Evolutionary conservation across 2,113 vertebrate genomes (phyloP), one percentile per base, ranked within the genome.

Genomic region (Otus sunia): DNA sequence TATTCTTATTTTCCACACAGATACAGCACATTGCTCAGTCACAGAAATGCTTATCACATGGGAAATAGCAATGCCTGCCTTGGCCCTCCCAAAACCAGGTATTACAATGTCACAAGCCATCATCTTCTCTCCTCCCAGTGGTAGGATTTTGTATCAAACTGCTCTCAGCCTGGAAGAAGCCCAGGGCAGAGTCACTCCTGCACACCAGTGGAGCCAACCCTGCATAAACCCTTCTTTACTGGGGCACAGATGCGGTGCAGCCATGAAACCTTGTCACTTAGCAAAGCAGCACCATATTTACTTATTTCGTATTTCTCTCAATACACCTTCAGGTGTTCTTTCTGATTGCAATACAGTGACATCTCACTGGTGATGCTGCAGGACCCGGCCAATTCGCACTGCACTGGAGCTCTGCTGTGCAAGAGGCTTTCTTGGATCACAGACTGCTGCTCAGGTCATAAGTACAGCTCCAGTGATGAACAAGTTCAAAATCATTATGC

Each of bases 291-390:
- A 41, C 32, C 27, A 0, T 47, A 34, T 92, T 43, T 53, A 47
- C 16, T 43, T 19, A 37, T 21, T 55, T 50, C 12, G 2, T 16
- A 10, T 29, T 67, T 56, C 64, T 77, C 39, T 55, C 50, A 41
- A 25, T 15, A 49, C 34, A 30, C 26, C 3, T 64, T 81, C 39
- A 53, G 18, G 37, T 14, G 23, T 4, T 59, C 25, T 39, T 89
- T 75, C 11, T 6, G 8, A 29, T 21, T 1, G 1, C 5, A 12
- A 25, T n/a, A 41, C 0, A 3, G 88, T 53, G 45, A 58, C 22
- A 4, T 49, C 47, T 50, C 82, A 43, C 39, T 7, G 11, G 41
- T 52, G 80, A 41, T 0, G 1, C 47, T 30, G 58, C 52, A 50
- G 59, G 52, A 82, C 30, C 22, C 25, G 13, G 26, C 1, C 0